Conservation (phyloP, 2,113 vertebrate genomes). For the Microcebus griseorufus region DNA sequence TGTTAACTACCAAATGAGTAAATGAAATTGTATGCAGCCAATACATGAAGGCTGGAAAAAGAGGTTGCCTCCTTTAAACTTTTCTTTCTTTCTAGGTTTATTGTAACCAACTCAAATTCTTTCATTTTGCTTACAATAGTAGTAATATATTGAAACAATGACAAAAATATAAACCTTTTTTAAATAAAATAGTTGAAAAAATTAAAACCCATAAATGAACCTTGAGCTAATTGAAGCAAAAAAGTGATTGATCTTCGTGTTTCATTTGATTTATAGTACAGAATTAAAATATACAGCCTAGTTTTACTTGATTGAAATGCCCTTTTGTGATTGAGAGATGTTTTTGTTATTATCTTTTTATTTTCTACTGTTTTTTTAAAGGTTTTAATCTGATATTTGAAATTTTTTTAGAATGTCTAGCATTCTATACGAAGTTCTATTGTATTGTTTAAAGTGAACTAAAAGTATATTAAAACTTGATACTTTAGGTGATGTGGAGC, state of each 20-base stretch:
- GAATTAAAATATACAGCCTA: neutral
- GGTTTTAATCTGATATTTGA: conserved; percentile 4
- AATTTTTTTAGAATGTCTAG: neutral
- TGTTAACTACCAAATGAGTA: neutral
- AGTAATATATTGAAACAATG: neutral
- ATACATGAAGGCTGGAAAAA: neutral
- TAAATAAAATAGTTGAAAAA: conserved; percentile 20
- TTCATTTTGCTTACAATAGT: conserved; percentile 15
- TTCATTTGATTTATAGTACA: neutral
- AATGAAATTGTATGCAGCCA: neutral
- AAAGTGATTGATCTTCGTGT: neutral
- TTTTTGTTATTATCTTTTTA: neutral
- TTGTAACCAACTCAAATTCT: neutral
- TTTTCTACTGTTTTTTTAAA: conserved; percentile 8
- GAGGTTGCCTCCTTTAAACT: neutral
- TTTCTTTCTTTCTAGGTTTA: neutral
- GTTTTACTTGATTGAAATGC: neutral
- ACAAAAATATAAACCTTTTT: neutral
- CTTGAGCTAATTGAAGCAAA: neutral
- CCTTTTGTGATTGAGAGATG: conserved; percentile 38
- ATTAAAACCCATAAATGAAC: neutral
- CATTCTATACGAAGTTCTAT: conserved; percentile 27
- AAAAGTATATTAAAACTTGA: neutral
- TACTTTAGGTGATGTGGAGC: neutral
- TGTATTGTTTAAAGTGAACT: conserved; percentile 8